phyloP scores from a whole-genome alignment of 2,113 vertebrate genomes.

The Rhabdornis inornatus region DNA sequence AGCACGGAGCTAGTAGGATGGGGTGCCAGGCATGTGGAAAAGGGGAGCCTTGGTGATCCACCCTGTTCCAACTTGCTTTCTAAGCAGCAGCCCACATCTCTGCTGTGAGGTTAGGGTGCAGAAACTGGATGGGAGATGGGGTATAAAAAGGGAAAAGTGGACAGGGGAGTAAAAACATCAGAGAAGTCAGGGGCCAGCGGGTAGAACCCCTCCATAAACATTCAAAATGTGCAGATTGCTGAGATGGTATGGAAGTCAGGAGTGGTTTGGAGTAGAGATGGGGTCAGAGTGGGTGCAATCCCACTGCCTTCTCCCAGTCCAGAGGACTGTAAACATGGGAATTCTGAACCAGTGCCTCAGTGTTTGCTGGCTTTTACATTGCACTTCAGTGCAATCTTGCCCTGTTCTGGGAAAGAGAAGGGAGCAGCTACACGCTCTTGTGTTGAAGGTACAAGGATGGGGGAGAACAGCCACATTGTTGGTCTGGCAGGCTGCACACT shows the following conservation, averaged over 20 bases:
- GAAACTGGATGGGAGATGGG: background rate
- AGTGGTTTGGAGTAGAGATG: background rate
- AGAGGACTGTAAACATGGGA: background rate
- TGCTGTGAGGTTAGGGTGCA: background rate
- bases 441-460: background rate
- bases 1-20: background rate
- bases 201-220: background rate
- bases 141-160: background rate
- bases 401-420: background rate
- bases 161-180: background rate
- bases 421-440: background rate
- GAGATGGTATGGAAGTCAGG: accelerated
- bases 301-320: background rate
- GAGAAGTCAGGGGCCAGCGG: accelerated
- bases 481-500: background rate
- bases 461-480: accelerated
- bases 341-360: background rate
- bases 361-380: background rate
- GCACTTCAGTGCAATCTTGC: background rate
- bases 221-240: background rate
- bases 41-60: background rate
- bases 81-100: accelerated
- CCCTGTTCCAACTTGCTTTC: accelerated
- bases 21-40: accelerated
- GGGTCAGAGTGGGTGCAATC: accelerated